These are phyloP conservation scores for Streblospio benedicti DNA, from an alignment of 1,140 invertebrate genomes.

Conservation along the genomic window DNA sequence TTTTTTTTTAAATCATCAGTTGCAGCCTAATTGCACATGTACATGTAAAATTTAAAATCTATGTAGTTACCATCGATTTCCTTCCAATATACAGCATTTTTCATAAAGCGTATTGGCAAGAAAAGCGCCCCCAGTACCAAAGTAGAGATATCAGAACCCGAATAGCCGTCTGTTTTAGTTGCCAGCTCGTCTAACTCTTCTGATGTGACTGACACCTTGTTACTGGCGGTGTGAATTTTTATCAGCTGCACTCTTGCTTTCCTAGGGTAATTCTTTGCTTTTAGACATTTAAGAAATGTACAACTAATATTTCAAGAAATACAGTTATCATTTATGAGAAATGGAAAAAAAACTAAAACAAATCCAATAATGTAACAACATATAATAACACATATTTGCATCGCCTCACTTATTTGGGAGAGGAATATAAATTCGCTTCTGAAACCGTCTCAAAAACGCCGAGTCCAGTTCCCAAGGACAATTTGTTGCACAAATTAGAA, in stretches of 20 bases:
- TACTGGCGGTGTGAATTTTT: conserved; percentile 32
- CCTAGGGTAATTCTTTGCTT: no score
- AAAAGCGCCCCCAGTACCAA: conserved; percentile 50
- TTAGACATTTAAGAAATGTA: no score
- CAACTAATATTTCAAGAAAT: no score
- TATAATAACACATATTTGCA: no score
- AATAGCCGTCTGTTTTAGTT: conserved; percentile 50
- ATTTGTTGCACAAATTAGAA: conserved; percentile 56
- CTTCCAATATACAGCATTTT: conserved; percentile 33
- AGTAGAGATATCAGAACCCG: conserved; percentile 53
- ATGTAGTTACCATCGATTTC: conserved; percentile 28
- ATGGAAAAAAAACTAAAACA: no score
- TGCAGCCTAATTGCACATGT: no score
- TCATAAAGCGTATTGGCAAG: conserved; percentile 50
- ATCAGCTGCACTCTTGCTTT: conserved; percentile 37
- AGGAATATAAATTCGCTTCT: conserved; percentile 53
- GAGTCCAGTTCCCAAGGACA: conserved; percentile 59
- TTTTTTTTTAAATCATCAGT: no score
- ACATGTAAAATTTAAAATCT: no score
- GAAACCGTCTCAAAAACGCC: conserved; percentile 55
- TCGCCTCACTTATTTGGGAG: conserved; percentile 48
- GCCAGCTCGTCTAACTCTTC: conserved; percentile 46
- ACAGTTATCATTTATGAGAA: no score
- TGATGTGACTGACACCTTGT: conserved; percentile 25
- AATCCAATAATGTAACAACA: no score